phyloP scores from a whole-genome alignment of 2,113 vertebrate genomes.

The Micronycteris hirsuta region DNA sequence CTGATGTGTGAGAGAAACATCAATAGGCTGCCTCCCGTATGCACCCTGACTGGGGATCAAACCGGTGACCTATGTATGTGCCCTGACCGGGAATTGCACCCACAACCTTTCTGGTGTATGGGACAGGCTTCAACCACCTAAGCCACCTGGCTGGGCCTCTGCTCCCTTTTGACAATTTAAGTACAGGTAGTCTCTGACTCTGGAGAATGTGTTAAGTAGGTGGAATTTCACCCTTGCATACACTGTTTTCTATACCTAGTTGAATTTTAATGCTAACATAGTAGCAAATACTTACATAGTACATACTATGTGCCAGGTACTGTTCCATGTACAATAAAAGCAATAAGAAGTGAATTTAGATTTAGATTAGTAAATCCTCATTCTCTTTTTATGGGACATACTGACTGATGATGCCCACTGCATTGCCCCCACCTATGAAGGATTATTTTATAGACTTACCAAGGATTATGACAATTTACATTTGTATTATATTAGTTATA shows the following conservation, averaged over 20 bases:
- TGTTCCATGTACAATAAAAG: neutral
- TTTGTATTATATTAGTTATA: neutral
- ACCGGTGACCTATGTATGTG: no score
- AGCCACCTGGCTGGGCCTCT: neutral
- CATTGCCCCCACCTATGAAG: neutral
- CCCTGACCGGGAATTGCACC: no score
- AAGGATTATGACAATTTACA: neutral
- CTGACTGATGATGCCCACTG: neutral
- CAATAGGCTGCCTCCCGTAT: no score
- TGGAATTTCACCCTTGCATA: neutral
- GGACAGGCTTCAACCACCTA: neutral
- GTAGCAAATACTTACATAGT: neutral
- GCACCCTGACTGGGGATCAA: no score
- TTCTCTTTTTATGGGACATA: neutral
- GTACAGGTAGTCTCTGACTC: neutral
- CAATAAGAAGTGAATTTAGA: neutral
- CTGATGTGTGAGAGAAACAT: no score
- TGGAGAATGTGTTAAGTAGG: neutral
- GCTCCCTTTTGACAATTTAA: conserved; percentile 15
- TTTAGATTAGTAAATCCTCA: neutral
- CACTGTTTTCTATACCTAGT: neutral
- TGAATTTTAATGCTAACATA: neutral
- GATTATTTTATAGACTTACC: neutral
- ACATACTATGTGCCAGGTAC: neutral
- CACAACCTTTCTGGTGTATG: no score